Percentiles rank a stretch among this genome's conserved stretches.
These are phyloP conservation scores for Ameiurus melas DNA, from an alignment of 2,113 vertebrate genomes.

Conservation along the genomic window DNA sequence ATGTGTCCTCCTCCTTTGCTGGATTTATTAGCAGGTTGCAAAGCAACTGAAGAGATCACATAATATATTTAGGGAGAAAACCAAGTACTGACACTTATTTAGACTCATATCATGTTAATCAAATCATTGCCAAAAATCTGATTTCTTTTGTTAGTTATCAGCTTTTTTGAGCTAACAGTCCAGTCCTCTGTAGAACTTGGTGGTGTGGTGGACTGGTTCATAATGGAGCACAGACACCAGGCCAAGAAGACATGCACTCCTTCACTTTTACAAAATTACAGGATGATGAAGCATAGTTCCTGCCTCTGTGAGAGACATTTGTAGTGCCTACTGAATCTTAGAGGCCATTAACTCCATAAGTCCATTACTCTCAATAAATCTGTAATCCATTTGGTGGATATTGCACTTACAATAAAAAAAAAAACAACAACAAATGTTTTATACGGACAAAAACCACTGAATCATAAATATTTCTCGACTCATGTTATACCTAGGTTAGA, in stretches of 20 bases:
- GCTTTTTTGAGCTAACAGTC: background rate
- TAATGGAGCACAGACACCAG: background rate
- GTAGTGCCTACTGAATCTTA: background rate
- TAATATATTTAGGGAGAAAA: background rate
- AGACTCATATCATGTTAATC: background rate
- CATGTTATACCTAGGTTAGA: background rate
- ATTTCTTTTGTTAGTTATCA: background rate
- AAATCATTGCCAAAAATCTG: background rate
- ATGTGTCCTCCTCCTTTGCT: background rate
- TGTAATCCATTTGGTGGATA: background rate
- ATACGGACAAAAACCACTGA: background rate
- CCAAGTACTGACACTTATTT: background rate
- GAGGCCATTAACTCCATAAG: background rate
- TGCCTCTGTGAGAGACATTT: background rate
- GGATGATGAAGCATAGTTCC: conserved; percentile 4
- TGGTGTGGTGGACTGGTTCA: background rate
- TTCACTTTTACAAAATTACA: background rate
- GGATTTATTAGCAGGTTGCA: background rate
- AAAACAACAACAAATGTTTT: background rate
- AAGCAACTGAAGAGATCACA: background rate
- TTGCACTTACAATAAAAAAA: background rate
- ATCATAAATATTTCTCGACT: background rate
- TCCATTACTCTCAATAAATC: background rate
- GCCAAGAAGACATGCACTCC: background rate
- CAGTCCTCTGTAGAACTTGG: background rate